Conservation (phyloP, 2,113 vertebrate species). For the Parotia lawesii region DNA sequence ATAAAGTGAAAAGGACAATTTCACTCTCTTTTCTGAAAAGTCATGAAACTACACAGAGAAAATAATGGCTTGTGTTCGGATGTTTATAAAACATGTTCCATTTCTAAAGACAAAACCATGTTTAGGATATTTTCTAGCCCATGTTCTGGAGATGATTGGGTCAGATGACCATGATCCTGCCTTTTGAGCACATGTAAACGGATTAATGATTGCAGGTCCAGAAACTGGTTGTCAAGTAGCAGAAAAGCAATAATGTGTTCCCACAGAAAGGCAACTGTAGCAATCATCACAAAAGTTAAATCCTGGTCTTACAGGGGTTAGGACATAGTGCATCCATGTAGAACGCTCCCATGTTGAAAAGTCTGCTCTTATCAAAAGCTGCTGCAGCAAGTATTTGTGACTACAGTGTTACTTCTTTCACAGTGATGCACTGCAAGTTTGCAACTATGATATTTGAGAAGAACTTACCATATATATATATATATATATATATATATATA, state of each 20-base stretch:
- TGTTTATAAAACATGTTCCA: background rate
- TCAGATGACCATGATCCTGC: background rate
- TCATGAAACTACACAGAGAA: background rate
- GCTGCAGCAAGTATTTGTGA: background rate
- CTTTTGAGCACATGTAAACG: background rate
- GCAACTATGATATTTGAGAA: background rate
- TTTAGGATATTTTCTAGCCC: background rate
- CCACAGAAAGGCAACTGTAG: background rate
- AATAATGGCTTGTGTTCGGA: background rate
- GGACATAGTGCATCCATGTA: background rate
- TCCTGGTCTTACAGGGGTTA: background rate
- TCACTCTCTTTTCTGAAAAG: background rate
- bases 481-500: background rate
- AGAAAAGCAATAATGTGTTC: background rate
- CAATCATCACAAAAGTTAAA: background rate
- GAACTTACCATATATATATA: background rate
- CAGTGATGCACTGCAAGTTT: background rate
- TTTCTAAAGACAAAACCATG: background rate
- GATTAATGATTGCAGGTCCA: background rate
- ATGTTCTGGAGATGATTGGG: too few relatives aligned
- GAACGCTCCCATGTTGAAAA: background rate
- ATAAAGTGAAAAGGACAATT: background rate
- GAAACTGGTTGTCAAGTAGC: background rate
- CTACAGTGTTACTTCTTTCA: background rate
- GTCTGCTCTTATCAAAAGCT: background rate